Evolutionary conservation across 2,797 vertebrate genomes (phyloP), one percentile per base, ranked within the genome.

Genomic region (Taenioides sp.): DNA sequence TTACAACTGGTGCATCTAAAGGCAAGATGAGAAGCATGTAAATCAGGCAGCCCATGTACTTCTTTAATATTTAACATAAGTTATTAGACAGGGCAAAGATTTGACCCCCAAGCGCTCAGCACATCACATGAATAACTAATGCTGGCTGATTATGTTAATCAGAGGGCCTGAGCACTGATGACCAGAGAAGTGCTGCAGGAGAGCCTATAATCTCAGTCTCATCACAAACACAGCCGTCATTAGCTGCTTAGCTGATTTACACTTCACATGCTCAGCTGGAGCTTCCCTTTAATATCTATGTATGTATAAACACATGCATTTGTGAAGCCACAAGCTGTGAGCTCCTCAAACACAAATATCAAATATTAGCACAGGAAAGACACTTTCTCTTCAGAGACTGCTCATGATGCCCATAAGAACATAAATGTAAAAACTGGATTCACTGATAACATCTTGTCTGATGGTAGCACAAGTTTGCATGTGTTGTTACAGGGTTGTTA

Each of bases 1-100:
- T 67, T 49, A 69, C 75, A 77, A 75, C 79, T 80, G 80, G 78
- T 80, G 87, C 90, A 88, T 89, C 87, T 83, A 83, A 89, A 88
- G 88, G 87, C 90, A 83, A 87, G 90, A 90, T 91, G 90, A 90
- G 88, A 92, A 88, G 87, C 88, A 92, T 93, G 92, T 92, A 92
- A 94, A 93, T 94, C 92, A 92, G 91, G 76, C 85, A 89, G 89
- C 83, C 88, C 92, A 89, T 92, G 89, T 93, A 86, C 92, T 92
- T 88, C 92, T 94, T 95, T 93, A 93, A 94, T 94, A 94, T 95
- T 94, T 94, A 94, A 94, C 92, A 92, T 92, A 93, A 91, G 92
- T 93, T 95, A 95, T 94, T 94, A 94, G 93, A 92, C 91, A 83
- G 93, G 91, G 92, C 87, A 92, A 91, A 92, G 91, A 87, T 91